Conservation (phyloP, 2,797 vertebrate species). For the Diglossa cyanea region DNA sequence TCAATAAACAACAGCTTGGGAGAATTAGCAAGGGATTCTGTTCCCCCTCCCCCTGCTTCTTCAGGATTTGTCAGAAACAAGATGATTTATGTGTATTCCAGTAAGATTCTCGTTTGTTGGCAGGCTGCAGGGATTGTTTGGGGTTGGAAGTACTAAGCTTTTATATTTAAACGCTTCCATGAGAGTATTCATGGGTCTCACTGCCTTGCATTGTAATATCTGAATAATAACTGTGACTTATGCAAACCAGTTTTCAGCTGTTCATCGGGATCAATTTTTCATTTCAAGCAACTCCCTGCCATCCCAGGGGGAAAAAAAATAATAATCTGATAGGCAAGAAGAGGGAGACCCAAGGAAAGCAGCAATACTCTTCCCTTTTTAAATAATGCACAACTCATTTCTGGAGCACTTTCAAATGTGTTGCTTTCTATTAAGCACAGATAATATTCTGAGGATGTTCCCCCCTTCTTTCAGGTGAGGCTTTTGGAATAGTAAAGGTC, state of each 20-base stretch:
- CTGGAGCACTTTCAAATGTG: slow-evolving; percentile 28
- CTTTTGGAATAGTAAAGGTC: neutral
- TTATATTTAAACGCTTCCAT: slow-evolving; percentile 30
- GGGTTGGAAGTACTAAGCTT: neutral
- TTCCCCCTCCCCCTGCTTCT: slow-evolving; percentile 49
- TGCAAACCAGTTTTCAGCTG: slow-evolving; percentile 66
- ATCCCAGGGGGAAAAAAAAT: neutral
- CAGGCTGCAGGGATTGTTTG: slow-evolving; percentile 21
- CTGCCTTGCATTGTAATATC: slow-evolving; percentile 54
- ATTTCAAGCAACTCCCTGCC: slow-evolving; percentile 57
- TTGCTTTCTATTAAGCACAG: neutral
- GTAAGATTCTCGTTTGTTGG: slow-evolving; percentile 67
- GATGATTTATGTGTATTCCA: slow-evolving; percentile 76
- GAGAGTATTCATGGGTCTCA: neutral
- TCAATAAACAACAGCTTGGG: slow-evolving; percentile 78
- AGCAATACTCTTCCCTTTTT: slow-evolving; percentile 9
- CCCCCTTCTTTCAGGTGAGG: neutral
- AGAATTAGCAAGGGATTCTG: slow-evolving; percentile 71
- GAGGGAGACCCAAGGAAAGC: neutral
- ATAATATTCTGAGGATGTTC: neutral
- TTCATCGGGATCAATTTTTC: slow-evolving; percentile 61
- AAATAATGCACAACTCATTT: slow-evolving; percentile 62
- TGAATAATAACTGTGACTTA: slow-evolving; percentile 66
- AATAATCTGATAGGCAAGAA: neutral
- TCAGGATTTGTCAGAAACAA: slow-evolving; percentile 67